These are phyloP conservation scores for Drosophila teissieri DNA, from an alignment of 1,140 invertebrate genomes.

Conservation along the genomic window DNA sequence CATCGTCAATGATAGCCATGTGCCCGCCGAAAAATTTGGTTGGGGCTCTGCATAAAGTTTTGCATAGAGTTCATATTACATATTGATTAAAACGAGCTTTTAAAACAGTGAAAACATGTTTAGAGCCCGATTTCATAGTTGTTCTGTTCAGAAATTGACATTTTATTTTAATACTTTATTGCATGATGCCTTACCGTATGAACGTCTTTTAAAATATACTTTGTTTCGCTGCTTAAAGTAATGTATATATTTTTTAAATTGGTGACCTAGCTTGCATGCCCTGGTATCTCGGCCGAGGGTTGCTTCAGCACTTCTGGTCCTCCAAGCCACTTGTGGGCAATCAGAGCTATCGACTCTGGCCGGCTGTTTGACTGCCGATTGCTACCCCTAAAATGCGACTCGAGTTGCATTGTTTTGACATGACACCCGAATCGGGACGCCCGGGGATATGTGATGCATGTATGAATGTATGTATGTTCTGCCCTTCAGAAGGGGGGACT, in stretches of 20 bases:
- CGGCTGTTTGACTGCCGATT: slow-evolving; percentile 21
- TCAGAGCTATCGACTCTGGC: slow-evolving; percentile 46
- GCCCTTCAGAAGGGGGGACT: background rate
- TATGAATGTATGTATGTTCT: background rate
- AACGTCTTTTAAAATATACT: no score
- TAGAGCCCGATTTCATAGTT: no score
- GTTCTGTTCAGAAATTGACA: no score
- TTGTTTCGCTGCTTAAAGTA: no score
- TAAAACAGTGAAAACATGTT: no score
- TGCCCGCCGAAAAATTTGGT: slow-evolving; percentile 12
- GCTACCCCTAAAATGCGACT: slow-evolving; percentile 61
- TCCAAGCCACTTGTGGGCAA: slow-evolving; percentile 66
- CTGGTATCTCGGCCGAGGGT: slow-evolving; percentile 45
- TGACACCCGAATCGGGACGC: slow-evolving; percentile 54
- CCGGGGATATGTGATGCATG: slow-evolving; percentile 3
- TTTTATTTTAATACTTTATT: no score
- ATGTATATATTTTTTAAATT: no score
- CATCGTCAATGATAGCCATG: slow-evolving; percentile 18
- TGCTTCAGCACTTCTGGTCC: slow-evolving; percentile 19
- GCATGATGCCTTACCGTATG: no score
- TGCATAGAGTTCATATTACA: background rate
- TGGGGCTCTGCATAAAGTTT: background rate
- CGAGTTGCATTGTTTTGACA: slow-evolving; percentile 78
- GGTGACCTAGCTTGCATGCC: background rate
- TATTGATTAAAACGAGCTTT: no score